Evolutionary conservation across 2,888 invertebrate genomes (phyloP).

Genomic region (Aporophyla lueneburgensis): DNA sequence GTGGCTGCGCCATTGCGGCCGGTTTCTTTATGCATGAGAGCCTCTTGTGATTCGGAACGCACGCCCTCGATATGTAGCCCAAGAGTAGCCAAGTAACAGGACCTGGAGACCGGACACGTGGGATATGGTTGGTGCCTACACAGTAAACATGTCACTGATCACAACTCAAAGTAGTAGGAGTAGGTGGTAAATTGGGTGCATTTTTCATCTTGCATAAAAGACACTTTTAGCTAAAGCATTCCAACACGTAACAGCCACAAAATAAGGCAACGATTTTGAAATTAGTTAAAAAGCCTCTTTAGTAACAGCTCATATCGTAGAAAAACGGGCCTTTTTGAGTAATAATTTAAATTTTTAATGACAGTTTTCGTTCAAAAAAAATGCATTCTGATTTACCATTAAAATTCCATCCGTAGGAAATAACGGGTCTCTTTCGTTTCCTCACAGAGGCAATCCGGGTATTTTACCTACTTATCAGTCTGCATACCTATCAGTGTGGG

Average conservation of each 20-base stretch:
- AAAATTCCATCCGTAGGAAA: neutral
- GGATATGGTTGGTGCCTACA: neutral
- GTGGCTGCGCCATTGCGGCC: conserved; percentile 81
- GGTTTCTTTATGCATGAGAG: conserved; percentile 89
- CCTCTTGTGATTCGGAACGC: conserved; percentile 86
- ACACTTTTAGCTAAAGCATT: neutral
- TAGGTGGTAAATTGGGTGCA: neutral
- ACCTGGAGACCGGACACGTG: conserved; percentile 13
- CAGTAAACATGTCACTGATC: neutral
- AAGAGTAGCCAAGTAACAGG: conserved; percentile 67
- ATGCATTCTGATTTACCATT: neutral
- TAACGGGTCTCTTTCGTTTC: neutral
- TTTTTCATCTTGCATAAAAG: neutral
- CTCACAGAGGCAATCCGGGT: conserved; percentile 8
- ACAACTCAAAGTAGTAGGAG: neutral
- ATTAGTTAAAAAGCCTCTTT: neutral
- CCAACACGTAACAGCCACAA: neutral
- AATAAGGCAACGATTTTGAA: neutral
- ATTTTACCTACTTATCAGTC: conserved; percentile 36
- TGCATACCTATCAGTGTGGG: conserved; percentile 55
- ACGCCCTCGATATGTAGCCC: conserved; percentile 80
- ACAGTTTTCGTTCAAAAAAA: neutral
- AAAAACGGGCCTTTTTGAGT: no score
- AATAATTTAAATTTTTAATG: no score
- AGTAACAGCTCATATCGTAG: no score